These are phyloP conservation scores for Uloborus diversus DNA, from an alignment of 1,140 invertebrate genomes.

Conservation along the genomic window DNA sequence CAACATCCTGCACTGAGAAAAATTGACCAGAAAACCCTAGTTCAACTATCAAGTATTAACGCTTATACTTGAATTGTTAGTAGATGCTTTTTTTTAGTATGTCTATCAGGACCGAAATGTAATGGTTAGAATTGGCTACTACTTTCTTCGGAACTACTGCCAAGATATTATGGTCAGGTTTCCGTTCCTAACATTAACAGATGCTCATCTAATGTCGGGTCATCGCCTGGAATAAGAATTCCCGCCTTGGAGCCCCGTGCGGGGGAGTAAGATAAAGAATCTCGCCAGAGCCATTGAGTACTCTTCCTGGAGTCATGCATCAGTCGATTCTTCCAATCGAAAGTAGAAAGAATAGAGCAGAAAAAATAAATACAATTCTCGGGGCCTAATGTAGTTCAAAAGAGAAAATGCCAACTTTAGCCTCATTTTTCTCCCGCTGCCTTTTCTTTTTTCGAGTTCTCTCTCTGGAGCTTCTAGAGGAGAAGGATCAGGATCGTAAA, in stretches of 20 bases:
- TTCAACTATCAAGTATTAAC: too few relatives aligned
- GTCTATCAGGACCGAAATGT: too few relatives aligned
- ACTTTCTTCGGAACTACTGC: too few relatives aligned
- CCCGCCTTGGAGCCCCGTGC: neutral
- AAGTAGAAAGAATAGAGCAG: neutral
- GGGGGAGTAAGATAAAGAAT: slow-evolving; percentile 18
- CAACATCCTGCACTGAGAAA: too few relatives aligned
- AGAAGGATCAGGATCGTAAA: slow-evolving; percentile 16
- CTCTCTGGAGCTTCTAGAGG: neutral
- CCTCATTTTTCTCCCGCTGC: neutral
- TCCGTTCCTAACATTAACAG: neutral
- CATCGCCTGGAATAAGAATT: slow-evolving; percentile 23
- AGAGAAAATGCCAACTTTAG: slow-evolving; percentile 40
- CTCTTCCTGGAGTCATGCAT: slow-evolving; percentile 21
- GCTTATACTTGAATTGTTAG: too few relatives aligned
- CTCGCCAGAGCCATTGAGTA: neutral
- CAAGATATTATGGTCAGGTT: neutral
- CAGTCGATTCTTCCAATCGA: slow-evolving; percentile 16
- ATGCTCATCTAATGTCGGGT: slow-evolving; percentile 23
- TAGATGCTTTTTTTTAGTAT: too few relatives aligned
- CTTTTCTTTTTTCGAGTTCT: neutral
- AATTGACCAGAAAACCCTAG: too few relatives aligned
- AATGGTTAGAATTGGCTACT: too few relatives aligned
- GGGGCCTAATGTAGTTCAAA: slow-evolving; percentile 36
- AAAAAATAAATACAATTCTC: slow-evolving; percentile 30